Evolutionary conservation across 1,140 invertebrate species (phyloP), one percentile per base, ranked within the genome.

Genomic region (Pseudomyrmex pallidus): DNA sequence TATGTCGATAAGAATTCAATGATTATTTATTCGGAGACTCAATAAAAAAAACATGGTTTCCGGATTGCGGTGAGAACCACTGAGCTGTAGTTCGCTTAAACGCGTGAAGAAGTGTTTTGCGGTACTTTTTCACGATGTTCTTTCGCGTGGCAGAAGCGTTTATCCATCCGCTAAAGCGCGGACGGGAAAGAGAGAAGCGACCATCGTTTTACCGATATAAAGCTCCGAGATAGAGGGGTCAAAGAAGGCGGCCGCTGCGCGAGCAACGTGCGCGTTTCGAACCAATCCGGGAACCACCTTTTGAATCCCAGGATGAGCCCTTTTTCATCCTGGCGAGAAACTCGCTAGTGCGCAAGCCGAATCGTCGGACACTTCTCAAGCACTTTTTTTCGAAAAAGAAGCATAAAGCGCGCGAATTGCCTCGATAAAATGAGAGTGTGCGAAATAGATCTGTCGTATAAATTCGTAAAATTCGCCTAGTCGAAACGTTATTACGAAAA

Each of bases 201-300:
- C 89, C 85, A 89, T 90, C 86, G 89, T 86, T 90, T 90, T 90
- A 83, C 89, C 78, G 89, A 83, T 83, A 88, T 74, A 89, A 89
- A 90, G 66, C 80, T 77, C 61, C 78, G 78, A 85, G 74, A 89
- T 90, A 87, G 84, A 83, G 83, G 87, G 87, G 77, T 84, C 80
- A 74, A 90, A 83, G 89, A 86, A 83, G 90, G 90, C 89, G 90
- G 85, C 74, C 76, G 25, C 74, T 84, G 54, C 10, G 68, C 44
- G 54, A 74, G 77, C 83, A 85, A 78, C 87, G 84, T 90, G 90
- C 90, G 90, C 90, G 25, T 83, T 15, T 57, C 8, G 72, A 22
- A 73, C 90, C 90, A 90, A 90, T 90, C 83, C 2, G 56, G 72
- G 59, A 20, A 10, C 59, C 20, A 68, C 74, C 68, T 67, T 77